These are phyloP conservation scores for Taenioides sp. DNA, from an alignment of 2,797 vertebrate genomes.

Conservation along the genomic window DNA sequence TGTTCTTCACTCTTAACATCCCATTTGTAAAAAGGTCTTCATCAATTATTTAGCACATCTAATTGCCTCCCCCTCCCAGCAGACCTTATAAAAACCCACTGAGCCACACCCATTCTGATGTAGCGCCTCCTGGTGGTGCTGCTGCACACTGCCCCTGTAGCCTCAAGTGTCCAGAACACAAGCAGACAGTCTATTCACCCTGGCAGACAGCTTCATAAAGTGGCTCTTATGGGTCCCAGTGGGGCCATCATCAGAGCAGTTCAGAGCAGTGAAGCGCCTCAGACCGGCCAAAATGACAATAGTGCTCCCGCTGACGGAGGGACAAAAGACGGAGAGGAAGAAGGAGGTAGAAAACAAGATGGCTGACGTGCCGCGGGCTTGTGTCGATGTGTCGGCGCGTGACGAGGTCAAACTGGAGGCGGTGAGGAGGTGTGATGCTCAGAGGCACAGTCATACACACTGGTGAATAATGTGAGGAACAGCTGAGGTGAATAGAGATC, in stretches of 20 bases:
- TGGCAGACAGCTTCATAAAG: constrained; percentile 65
- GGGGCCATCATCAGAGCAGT: constrained; percentile 56
- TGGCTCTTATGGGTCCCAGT: constrained; percentile 49
- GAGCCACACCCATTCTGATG: constrained; percentile 20
- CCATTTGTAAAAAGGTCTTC: background rate
- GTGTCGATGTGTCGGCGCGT: constrained; percentile 38
- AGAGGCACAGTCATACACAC: constrained; percentile 44
- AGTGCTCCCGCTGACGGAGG: constrained; percentile 36
- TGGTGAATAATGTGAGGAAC: constrained; percentile 32
- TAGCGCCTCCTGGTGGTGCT: constrained; percentile 33
- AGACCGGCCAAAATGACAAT: constrained; percentile 59
- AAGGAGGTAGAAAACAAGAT: constrained; percentile 46
- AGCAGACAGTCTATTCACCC: constrained; percentile 46
- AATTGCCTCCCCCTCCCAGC: background rate
- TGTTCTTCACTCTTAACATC: background rate
- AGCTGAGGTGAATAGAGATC: background rate
- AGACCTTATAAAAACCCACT: constrained; percentile 3
- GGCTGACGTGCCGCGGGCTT: constrained; percentile 46
- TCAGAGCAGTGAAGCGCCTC: constrained; percentile 47
- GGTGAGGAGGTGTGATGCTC: constrained; percentile 48
- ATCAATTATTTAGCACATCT: background rate
- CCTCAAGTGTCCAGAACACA: constrained; percentile 50
- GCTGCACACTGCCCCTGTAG: constrained; percentile 31
- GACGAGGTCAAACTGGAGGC: constrained; percentile 58
- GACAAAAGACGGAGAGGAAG: constrained; percentile 18